Conservation (phyloP, 23 tunicate species). For the Clavelina lepadiformis region DNA sequence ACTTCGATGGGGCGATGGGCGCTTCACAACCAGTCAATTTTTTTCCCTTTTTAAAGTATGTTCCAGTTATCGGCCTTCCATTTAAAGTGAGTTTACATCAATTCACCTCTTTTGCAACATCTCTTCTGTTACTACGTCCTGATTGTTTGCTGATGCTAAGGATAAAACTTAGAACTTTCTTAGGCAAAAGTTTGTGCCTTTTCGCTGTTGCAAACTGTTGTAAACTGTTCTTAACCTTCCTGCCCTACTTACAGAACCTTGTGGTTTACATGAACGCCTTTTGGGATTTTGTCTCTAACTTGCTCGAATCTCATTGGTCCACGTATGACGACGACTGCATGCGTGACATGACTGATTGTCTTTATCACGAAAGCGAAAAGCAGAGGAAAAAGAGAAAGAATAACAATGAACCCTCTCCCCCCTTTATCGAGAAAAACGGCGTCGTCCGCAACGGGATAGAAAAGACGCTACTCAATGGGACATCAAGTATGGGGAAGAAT, state of each 20-base stretch:
- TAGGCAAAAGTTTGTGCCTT: no score
- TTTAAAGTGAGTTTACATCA: slow-evolving; percentile 12
- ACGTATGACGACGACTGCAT: slow-evolving; percentile 27
- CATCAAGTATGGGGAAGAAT: no score
- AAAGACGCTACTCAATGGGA: no score
- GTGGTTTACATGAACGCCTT: slow-evolving; percentile 1
- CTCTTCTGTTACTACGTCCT: no score
- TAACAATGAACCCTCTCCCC: slow-evolving; percentile 9
- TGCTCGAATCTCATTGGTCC: slow-evolving; percentile 22
- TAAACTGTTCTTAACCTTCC: no score
- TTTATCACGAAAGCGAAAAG: slow-evolving; percentile 24
- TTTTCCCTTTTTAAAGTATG: slow-evolving; percentile 35
- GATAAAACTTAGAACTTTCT: no score
- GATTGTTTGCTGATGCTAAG: no score
- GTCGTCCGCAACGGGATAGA: no score
- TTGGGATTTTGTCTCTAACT: slow-evolving; percentile 11
- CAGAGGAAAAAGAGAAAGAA: neutral
- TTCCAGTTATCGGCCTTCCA: slow-evolving; percentile 19
- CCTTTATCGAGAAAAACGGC: slow-evolving; percentile 2
- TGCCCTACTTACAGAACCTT: slow-evolving; percentile 27
- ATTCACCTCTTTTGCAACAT: no score
- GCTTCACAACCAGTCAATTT: slow-evolving; percentile 44
- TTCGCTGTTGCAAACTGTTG: no score
- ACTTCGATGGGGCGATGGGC: slow-evolving; percentile 58
- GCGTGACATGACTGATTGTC: slow-evolving; percentile 44